phyloP scores from a whole-genome alignment of 2,888 invertebrate species.

The Megamerina dolium region DNA sequence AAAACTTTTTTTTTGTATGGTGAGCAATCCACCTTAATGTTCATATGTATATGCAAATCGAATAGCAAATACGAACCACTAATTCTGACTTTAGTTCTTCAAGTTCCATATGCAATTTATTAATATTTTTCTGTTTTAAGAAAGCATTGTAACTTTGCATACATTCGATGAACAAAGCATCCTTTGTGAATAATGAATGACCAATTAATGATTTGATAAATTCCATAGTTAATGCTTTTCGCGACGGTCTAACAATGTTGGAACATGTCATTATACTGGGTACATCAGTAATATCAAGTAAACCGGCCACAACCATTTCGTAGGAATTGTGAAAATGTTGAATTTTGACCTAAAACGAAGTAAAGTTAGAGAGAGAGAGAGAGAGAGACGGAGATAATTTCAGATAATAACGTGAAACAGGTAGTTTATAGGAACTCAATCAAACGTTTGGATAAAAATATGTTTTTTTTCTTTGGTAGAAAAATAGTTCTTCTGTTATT shows the following conservation, averaged over 20 bases:
- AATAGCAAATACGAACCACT: conserved; percentile 32
- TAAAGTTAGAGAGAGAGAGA: no score
- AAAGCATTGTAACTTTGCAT: conserved; percentile 30
- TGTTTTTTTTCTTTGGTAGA: no score
- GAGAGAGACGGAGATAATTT: no score
- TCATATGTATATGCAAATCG: no score
- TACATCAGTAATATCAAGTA: conserved; percentile 29
- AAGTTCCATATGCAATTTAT: conserved; percentile 27
- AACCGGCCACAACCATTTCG: conserved; percentile 24
- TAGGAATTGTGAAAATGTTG: conserved; percentile 19
- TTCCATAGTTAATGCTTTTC: conserved; percentile 24
- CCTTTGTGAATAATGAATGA: conserved; percentile 37
- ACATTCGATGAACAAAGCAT: conserved; percentile 35
- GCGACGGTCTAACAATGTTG: conserved; percentile 21
- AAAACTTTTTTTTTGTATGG: no score
- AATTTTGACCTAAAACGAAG: conserved; percentile 23
- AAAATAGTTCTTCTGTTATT: no score
- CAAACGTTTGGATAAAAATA: no score
- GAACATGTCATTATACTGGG: conserved; percentile 37
- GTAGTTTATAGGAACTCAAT: no score
- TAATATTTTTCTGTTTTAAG: conserved; percentile 22
- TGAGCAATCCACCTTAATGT: no score
- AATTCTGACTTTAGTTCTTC: conserved; percentile 26
- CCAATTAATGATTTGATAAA: conserved; percentile 32
- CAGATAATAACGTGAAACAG: no score